A percentile compares a stretch with the other conserved stretches of the same genome.
phyloP scores from a whole-genome alignment of 2,797 vertebrate species.

The Myotis myotis region DNA sequence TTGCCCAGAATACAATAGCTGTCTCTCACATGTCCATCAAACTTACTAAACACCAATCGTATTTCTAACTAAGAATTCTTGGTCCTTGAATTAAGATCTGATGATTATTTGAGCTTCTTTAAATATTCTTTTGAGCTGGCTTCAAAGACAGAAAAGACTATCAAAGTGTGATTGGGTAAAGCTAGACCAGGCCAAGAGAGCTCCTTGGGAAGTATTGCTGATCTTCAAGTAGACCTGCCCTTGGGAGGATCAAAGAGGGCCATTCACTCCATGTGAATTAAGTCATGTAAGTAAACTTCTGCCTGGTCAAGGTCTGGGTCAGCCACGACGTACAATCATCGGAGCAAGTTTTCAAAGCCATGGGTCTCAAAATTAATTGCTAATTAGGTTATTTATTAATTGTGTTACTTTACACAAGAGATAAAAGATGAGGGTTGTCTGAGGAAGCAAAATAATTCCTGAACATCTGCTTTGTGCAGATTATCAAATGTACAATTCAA shows the following conservation, averaged over 20 bases:
- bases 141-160: background rate
- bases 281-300: background rate
- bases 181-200: background rate
- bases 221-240: background rate
- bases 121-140: background rate
- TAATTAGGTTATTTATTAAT: background rate
- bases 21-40: background rate
- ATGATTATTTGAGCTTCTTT: background rate
- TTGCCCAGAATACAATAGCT: background rate
- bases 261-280: background rate
- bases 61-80: background rate
- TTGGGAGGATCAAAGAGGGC: background rate
- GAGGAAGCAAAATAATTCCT: background rate
- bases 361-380: background rate
- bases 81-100: background rate
- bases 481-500: background rate
- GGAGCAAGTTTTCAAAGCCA: background rate
- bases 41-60: background rate
- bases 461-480: background rate
- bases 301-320: background rate
- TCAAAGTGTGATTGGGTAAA: background rate
- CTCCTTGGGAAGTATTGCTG: background rate
- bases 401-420: background rate
- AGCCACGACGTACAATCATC: background rate
- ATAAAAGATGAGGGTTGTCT: background rate